Conservation (phyloP, 2,888 invertebrate species). For the Scelioninae gen. 1 region DNA sequence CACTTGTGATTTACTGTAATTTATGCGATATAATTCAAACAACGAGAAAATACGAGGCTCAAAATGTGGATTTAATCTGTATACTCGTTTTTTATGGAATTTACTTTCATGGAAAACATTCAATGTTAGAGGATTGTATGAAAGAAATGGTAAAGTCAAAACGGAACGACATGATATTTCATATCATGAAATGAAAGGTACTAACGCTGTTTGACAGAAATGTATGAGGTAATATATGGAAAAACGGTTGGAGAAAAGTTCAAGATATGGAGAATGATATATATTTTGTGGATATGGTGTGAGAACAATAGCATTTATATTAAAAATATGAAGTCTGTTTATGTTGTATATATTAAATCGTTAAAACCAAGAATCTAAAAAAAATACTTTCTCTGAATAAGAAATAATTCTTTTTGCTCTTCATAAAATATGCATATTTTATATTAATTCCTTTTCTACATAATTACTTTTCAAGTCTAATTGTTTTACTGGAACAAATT, state of each 20-base stretch:
- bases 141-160: background rate
- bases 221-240: conserved; percentile 27
- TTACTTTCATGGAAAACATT: background rate
- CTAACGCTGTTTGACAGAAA: conserved; percentile 18
- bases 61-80: conserved; percentile 6
- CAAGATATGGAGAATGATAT: background rate
- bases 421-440: no score
- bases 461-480: no score
- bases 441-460: no score
- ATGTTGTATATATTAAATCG: no score
- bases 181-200: conserved; percentile 30
- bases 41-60: background rate
- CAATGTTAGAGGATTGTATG: background rate
- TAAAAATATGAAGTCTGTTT: conserved; percentile 15
- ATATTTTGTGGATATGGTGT: background rate
- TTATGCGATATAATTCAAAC: conserved; percentile 9
- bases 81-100: background rate
- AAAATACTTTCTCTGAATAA: no score
- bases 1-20: conserved; percentile 6
- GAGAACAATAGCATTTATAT: conserved; percentile 7
- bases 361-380: no score
- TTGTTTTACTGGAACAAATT: no score
- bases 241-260: conserved; percentile 8
- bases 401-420: no score
- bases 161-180: conserved; percentile 12